phyloP scores from a whole-genome alignment of 2,113 vertebrate species.

The Ammodramus savannarum region DNA sequence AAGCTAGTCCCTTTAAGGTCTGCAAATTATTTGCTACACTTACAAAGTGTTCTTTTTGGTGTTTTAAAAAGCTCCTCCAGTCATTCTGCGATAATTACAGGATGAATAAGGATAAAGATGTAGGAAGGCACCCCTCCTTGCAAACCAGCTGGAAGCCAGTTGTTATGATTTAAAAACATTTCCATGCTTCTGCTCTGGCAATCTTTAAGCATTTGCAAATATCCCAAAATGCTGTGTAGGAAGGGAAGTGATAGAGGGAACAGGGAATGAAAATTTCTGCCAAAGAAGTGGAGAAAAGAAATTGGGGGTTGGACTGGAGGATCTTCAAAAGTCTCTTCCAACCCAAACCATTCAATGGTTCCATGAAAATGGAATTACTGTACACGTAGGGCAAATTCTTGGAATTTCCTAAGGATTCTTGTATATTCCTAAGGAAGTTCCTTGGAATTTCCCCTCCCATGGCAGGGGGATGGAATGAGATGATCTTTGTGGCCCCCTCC shows the following conservation, averaged over 20 bases:
- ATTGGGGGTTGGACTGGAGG: background rate
- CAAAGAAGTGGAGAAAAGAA: background rate
- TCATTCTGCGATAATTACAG: constrained; percentile 9
- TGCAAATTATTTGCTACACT: background rate
- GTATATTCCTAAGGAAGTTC: background rate
- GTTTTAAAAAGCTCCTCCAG: background rate
- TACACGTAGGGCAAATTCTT: background rate
- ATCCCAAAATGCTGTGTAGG: background rate
- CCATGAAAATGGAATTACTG: background rate
- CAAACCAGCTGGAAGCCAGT: constrained; percentile 41
- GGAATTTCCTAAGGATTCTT: background rate
- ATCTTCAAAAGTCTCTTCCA: background rate
- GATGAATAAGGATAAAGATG: constrained; percentile 19
- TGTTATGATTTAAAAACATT: constrained; percentile 8
- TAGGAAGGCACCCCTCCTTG: constrained; percentile 8
- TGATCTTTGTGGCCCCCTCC: background rate
- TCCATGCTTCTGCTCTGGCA: background rate
- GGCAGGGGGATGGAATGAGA: background rate
- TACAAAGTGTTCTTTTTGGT: background rate
- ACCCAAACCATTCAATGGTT: background rate
- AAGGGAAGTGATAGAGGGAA: background rate
- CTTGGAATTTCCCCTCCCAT: background rate
- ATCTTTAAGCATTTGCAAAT: background rate
- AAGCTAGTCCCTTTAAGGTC: background rate
- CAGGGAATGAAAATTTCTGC: background rate